These are phyloP conservation scores for Sebastes matsubarae DNA, from an alignment of 2,797 vertebrate genomes.

Conservation along the genomic window DNA sequence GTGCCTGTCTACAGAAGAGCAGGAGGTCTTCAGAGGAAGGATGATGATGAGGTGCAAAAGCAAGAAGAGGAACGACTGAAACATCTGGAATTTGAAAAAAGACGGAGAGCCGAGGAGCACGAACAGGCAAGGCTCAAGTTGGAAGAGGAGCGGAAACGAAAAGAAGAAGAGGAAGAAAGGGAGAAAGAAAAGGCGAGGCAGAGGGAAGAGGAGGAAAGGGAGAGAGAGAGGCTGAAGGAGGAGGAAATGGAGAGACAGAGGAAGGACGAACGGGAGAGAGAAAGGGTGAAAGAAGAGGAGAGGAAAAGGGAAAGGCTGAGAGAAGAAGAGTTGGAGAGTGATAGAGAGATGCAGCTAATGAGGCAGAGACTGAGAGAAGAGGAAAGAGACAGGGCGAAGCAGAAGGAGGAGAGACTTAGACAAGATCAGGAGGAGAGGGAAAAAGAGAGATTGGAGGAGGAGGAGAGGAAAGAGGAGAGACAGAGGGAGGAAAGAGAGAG, in stretches of 20 bases:
- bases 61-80: conserved; percentile 45
- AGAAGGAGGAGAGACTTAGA: conserved; percentile 24
- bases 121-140: conserved; percentile 17
- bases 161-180: conserved; percentile 22
- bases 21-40: conserved; percentile 29
- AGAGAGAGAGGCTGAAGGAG: background rate
- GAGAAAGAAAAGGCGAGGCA: conserved; percentile 33
- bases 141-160: conserved; percentile 28
- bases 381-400: background rate
- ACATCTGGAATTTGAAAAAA: conserved; percentile 54
- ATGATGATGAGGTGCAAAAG: background rate
- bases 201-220: conserved; percentile 1
- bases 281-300: background rate
- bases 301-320: background rate
- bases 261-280: conserved; percentile 1
- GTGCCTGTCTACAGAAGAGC: conserved; percentile 38
- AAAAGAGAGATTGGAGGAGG: conserved; percentile 18
- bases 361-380: conserved; percentile 22
- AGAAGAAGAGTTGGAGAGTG: conserved; percentile 35
- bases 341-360: conserved; percentile 7
- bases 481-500: conserved; percentile 11
- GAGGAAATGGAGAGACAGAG: background rate
- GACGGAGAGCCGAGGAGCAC: conserved; percentile 40
- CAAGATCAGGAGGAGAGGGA: conserved; percentile 11
- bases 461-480: conserved; percentile 4